A percentile compares a stretch with the other conserved stretches of the same genome.
phyloP scores from a whole-genome alignment of 1,140 invertebrate genomes.

The Drosophila arizonae region DNA sequence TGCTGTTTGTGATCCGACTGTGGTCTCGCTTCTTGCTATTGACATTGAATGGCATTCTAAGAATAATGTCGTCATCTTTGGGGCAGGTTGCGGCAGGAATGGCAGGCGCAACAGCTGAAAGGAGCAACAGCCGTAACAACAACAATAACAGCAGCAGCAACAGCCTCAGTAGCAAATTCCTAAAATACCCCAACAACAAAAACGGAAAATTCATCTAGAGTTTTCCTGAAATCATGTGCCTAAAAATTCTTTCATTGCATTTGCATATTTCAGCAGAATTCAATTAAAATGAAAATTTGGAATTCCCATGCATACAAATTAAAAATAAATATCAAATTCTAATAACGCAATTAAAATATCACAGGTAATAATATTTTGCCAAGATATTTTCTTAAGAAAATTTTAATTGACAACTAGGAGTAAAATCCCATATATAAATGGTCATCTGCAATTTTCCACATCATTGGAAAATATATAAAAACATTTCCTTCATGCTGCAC shows the following conservation, averaged over 20 bases:
- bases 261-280: neutral
- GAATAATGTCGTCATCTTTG: constrained; percentile 28
- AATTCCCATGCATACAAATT: no score
- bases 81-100: constrained; percentile 33
- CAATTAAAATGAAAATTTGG: no score
- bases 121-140: neutral
- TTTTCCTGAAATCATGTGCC: neutral
- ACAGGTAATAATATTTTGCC: no score
- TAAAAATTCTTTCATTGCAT: neutral
- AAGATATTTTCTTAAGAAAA: no score
- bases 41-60: constrained; percentile 33
- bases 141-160: neutral
- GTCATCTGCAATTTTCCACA: constrained; percentile 7
- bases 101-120: constrained; percentile 19
- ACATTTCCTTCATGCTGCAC: neutral
- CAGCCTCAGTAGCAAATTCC: constrained; percentile 6
- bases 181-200: neutral
- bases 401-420: no score
- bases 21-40: constrained; percentile 17
- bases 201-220: no score
- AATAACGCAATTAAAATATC: no score
- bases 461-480: neutral
- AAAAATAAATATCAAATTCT: no score
- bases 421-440: neutral
- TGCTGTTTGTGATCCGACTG: constrained; percentile 22